Percentiles rank a stretch among this genome's conserved stretches.
Evolutionary conservation across 1,140 invertebrate species (phyloP).

Genomic region (Magallana gigas): DNA sequence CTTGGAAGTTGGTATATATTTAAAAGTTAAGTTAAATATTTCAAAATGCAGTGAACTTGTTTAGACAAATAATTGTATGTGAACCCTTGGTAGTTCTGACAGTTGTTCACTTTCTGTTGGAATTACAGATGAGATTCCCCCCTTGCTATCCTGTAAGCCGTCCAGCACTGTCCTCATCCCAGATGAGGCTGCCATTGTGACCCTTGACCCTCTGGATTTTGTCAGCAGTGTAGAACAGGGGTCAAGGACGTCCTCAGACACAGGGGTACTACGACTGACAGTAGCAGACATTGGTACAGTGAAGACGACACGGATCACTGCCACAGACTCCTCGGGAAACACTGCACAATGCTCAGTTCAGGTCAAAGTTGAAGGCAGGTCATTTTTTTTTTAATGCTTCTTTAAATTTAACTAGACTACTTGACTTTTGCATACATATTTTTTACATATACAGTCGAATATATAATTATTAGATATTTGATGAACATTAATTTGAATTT

Average conservation of each 20-base stretch:
- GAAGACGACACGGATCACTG: not conserved
- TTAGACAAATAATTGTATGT: too few relatives aligned
- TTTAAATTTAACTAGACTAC: too few relatives aligned
- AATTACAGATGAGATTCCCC: conserved; percentile 56
- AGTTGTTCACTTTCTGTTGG: not conserved
- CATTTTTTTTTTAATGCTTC: not conserved
- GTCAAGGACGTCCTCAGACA: not conserved
- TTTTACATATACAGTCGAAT: too few relatives aligned
- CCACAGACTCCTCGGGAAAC: conserved; percentile 11
- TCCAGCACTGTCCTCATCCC: not conserved
- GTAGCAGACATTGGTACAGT: conserved; percentile 28
- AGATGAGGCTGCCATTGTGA: not conserved
- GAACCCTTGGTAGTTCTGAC: not conserved
- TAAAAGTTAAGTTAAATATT: too few relatives aligned
- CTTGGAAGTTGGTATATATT: too few relatives aligned
- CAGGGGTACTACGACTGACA: conserved; percentile 10
- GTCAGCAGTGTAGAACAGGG: conserved; percentile 29
- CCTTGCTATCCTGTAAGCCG: conserved; percentile 47
- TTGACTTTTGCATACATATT: too few relatives aligned
- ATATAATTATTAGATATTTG: too few relatives aligned
- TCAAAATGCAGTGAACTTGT: too few relatives aligned
- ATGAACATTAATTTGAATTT: too few relatives aligned
- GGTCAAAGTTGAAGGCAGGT: conserved; percentile 33
- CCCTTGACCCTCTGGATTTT: conserved; percentile 15
- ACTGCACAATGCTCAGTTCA: conserved; percentile 1